Evolutionary conservation across 2,113 vertebrate genomes (phyloP), one percentile per base, ranked within the genome.

Genomic region (Rhynchopsitta pachyrhyncha): DNA sequence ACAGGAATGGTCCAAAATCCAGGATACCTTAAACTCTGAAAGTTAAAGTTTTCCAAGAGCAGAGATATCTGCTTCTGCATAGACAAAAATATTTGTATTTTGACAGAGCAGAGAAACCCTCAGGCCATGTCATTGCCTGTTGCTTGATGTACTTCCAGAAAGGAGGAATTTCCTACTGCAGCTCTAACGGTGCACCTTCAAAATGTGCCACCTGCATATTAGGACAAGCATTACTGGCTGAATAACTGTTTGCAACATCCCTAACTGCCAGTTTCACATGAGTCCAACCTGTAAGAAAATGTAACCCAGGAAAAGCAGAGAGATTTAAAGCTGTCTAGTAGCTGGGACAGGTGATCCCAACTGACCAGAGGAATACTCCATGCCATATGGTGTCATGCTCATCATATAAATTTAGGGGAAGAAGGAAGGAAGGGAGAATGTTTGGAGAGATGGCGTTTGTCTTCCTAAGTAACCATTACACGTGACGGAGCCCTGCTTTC

Each of bases 151-250:
- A 17, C 23, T 47, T 80, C 27, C 47, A n/a, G 27, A 89, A n/a
- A 31, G 22, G 19, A 62, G 29, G 7, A 22, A 49, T 59, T 79
- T 42, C 31, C 27, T 37, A 29, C 60, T 55, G 28, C 46, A 49
- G 3, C 42, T 63, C 4, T 33, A 81, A 81, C 27, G 10, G 3
- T 1, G 2, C 7, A 8, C 41, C 41, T 75, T 69, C 53, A 53
- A 47, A 74, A 75, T 2, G 8, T 31, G 25, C 31, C 2, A 0
- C 20, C 33, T 60, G 33, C 5, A 1, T 27, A 3, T 44, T 22
- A 44, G 7, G 46, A 62, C 8, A 18, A 62, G 52, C 23, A 11
- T 18, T 11, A 16, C 42, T 8, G 23, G 74, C 25, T 23, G 16
- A 28, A 46, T 52, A 44, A 52, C 18, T 25, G 28, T 10, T 67